These are phyloP conservation scores for Ophioninae sp. DNA, from an alignment of 2,888 invertebrate genomes.

Conservation along the genomic window DNA sequence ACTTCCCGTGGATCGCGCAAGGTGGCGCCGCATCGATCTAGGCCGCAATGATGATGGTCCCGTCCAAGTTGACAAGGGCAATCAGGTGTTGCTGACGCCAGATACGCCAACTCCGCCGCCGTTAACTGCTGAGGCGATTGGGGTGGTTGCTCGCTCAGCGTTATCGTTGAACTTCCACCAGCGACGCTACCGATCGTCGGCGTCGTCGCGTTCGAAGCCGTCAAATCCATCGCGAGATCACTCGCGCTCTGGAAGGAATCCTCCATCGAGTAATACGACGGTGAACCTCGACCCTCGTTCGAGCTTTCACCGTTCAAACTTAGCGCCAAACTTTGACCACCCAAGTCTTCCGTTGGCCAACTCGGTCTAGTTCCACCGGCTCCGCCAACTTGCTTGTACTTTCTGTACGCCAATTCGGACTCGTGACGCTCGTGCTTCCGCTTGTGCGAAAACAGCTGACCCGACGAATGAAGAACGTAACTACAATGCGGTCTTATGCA, in stretches of 20 bases:
- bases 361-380: conserved; percentile 80
- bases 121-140: conserved; percentile 70
- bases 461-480: conserved; percentile 97
- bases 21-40: conserved; percentile 86
- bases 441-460: conserved; percentile 98
- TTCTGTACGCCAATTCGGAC: conserved; percentile 93
- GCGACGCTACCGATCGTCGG: conserved; percentile 67
- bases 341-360: conserved; percentile 77
- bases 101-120: conserved; percentile 76
- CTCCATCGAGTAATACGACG: conserved; percentile 81
- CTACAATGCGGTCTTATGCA: conserved; percentile 97
- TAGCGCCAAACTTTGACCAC: conserved; percentile 72
- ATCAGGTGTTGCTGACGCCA: conserved; percentile 74
- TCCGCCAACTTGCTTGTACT: conserved; percentile 84
- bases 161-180: conserved; percentile 69
- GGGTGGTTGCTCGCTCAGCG: conserved; percentile 65
- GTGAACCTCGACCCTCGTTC: conserved; percentile 82
- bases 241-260: conserved; percentile 80
- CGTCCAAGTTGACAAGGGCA: conserved; percentile 82
- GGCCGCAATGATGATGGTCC: conserved; percentile 94
- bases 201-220: conserved; percentile 73
- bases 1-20: conserved; percentile 83
- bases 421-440: conserved; percentile 98
- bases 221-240: conserved; percentile 79
- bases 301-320: conserved; percentile 83